Percentiles rank a stretch among this genome's conserved stretches.
phyloP scores from a whole-genome alignment of 2,888 invertebrate genomes.

The Parascotia fuliginaria region DNA sequence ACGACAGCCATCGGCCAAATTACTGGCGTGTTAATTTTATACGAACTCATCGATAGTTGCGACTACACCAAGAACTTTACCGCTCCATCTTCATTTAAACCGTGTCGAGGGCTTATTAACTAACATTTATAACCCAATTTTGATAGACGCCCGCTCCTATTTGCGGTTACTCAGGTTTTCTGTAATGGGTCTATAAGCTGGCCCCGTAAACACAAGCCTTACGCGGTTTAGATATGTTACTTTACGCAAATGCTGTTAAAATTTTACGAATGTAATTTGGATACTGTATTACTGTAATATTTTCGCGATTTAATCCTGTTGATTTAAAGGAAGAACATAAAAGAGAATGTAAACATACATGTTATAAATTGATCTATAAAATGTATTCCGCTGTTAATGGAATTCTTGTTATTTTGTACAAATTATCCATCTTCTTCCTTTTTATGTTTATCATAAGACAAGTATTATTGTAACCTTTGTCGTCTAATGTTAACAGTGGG shows the following conservation, averaged over 20 bases:
- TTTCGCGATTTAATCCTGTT: constrained; percentile 46
- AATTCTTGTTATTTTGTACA: too few relatives aligned
- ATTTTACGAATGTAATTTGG: constrained; percentile 47
- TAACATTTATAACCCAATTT: constrained; percentile 45
- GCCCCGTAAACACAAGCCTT: constrained; percentile 33
- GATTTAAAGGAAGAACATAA: constrained; percentile 33
- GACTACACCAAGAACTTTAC: constrained; percentile 37
- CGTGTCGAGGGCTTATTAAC: constrained; percentile 50
- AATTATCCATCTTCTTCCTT: background rate
- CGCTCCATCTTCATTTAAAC: constrained; percentile 56
- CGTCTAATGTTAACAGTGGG: too few relatives aligned
- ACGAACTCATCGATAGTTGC: constrained; percentile 39
- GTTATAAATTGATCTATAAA: constrained; percentile 50
- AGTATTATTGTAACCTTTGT: too few relatives aligned
- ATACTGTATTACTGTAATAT: constrained; percentile 40
- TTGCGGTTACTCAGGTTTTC: constrained; percentile 42
- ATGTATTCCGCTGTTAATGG: too few relatives aligned
- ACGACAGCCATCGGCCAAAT: constrained; percentile 46
- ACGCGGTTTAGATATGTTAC: constrained; percentile 14
- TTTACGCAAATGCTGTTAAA: constrained; percentile 40
- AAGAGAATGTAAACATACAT: constrained; percentile 25
- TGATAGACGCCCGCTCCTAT: constrained; percentile 41
- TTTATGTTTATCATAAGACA: too few relatives aligned
- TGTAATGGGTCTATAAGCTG: constrained; percentile 42
- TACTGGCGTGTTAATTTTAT: constrained; percentile 51